phyloP scores from a whole-genome alignment of 1,140 invertebrate species.

The Bombus balteatus region DNA sequence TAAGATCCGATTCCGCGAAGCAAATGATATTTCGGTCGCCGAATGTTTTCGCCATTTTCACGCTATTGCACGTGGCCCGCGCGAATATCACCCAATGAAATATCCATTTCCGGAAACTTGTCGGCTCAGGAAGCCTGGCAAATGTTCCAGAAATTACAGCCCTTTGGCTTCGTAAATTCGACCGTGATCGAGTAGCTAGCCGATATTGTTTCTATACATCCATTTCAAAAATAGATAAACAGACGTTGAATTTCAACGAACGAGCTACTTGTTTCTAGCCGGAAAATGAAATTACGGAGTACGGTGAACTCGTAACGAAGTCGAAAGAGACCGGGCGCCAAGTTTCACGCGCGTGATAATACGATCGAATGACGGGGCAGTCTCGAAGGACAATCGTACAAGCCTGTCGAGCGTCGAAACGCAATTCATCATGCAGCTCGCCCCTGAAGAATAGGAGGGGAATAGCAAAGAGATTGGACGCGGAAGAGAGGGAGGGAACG shows the following conservation, averaged over 20 bases:
- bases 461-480: neutral
- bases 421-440: conserved; percentile 75
- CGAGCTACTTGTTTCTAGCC: neutral
- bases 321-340: conserved; percentile 24
- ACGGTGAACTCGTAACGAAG: neutral
- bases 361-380: conserved; percentile 71
- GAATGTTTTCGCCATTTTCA: conserved; percentile 28
- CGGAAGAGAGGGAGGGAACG: neutral
- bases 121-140: neutral
- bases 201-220: neutral
- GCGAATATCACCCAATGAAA: conserved; percentile 34
- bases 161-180: neutral
- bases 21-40: neutral
- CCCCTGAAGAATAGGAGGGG: neutral
- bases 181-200: neutral
- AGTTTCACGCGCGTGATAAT: conserved; percentile 62
- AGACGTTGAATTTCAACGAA: neutral
- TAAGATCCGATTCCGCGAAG: neutral
- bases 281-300: neutral
- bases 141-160: neutral
- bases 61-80: conserved; percentile 2
- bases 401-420: conserved; percentile 73
- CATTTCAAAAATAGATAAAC: neutral
- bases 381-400: conserved; percentile 65
- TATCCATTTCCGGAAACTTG: conserved; percentile 1